These are phyloP conservation scores for Albula goreensis DNA, from an alignment of 2,113 vertebrate species.

Conservation along the genomic window DNA sequence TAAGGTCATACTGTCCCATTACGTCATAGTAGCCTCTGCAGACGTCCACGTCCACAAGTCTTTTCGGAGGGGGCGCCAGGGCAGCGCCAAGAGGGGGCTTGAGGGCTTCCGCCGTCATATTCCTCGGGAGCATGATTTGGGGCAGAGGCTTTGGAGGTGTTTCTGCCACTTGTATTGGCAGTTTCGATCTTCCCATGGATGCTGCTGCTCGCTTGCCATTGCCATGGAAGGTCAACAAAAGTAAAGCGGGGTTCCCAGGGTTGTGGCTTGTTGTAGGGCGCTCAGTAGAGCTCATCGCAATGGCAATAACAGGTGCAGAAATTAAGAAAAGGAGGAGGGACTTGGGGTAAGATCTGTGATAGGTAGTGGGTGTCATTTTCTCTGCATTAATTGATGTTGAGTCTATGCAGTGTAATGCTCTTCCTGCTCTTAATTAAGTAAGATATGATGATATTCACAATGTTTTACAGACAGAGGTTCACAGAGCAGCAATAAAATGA, in stretches of 20 bases:
- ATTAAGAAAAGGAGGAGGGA: slow-evolving; percentile 66
- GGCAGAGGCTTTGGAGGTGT: slow-evolving; percentile 62
- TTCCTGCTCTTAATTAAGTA: slow-evolving; percentile 57
- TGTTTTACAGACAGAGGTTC: slow-evolving; percentile 42
- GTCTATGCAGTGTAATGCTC: slow-evolving; percentile 59
- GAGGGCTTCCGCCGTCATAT: slow-evolving; percentile 60
- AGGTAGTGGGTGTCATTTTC: slow-evolving; percentile 74
- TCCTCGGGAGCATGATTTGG: slow-evolving; percentile 72
- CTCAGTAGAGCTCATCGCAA: slow-evolving; percentile 55
- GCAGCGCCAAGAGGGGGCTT: slow-evolving; percentile 68
- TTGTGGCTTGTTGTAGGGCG: slow-evolving; percentile 45
- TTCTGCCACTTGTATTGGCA: slow-evolving; percentile 55
- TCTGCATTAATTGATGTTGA: slow-evolving; percentile 68
- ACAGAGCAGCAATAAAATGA: slow-evolving; percentile 1
- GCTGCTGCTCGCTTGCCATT: slow-evolving; percentile 47
- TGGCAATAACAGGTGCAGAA: slow-evolving; percentile 54
- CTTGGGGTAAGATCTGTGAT: slow-evolving; percentile 65
- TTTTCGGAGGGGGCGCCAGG: slow-evolving; percentile 61
- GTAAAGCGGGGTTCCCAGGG: slow-evolving; percentile 43
- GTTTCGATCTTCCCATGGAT: slow-evolving; percentile 49
- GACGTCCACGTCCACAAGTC: slow-evolving; percentile 73
- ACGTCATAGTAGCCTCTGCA: slow-evolving; percentile 90
- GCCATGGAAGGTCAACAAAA: slow-evolving; percentile 50
- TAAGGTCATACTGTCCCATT: slow-evolving; percentile 86
- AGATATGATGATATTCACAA: slow-evolving; percentile 57